Evolutionary conservation across 37 sponge, comb jelly and placozoan genomes (phyloP), one percentile per base, ranked within the genome.

Genomic region (Ephydatia muelleri): DNA sequence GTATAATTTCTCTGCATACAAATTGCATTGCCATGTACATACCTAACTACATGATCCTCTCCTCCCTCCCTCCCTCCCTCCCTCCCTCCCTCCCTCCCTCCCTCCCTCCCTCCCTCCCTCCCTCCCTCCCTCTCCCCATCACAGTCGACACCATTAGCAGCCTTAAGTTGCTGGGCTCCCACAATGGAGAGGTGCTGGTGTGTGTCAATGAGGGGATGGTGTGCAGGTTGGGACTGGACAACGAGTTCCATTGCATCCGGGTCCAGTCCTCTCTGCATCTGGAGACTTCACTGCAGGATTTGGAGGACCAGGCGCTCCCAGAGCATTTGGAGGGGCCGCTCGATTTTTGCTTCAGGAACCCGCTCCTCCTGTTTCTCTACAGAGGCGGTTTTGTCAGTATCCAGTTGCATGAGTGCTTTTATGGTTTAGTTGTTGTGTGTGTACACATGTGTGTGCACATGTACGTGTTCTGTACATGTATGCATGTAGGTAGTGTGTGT

Each of bases 201-300:
- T 57, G 81, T 13, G n/a, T 87, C 75, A 87, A 81, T 70, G 67
- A 75, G 21, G 13, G 22, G 19, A 43, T 76, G 33, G 75, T 87
- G 49, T 75, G 75, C 47, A 25, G 33, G n/a, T 5, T 87, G 0
- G 21, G 57, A 19, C 49, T 87, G 49, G 88, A 87, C 49, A 25
- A 13, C 27, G 88, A 87, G 49, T 87, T 87, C 37, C 32, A 57
- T 65, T 48, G 88, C 6, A n/a, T 87, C 35, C n/a, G 57, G 23
- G 40, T 82, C 2, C 57, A 30, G 5, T 21, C 35, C 32, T 77
- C 57, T 34, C 38, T 72, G 21, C 30, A 4, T 33, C 1, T 88
- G 26, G 71, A 75, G 40, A 67, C 37, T 29, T 79, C 81, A 49
- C 64, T 79, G 40, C 29, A 77, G 26, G 73, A 34, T 21, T 71